phyloP scores from a whole-genome alignment of 2,888 invertebrate species.

The Tanypteryx hageni region DNA sequence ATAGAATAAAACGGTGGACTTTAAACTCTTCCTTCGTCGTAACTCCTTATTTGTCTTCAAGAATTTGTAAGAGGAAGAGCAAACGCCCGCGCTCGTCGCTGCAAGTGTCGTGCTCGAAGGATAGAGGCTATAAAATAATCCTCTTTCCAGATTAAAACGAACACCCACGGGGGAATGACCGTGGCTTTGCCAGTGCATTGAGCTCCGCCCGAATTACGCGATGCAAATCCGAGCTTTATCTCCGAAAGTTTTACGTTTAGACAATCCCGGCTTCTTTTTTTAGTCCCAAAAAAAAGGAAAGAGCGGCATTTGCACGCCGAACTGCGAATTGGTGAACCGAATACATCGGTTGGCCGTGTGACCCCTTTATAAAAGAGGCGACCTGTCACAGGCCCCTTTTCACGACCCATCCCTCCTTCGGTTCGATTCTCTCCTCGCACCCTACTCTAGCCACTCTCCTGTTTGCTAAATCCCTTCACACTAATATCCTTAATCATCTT shows the following conservation, averaged over 20 bases:
- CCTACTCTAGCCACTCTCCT: too few species aligned
- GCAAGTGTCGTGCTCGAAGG: too few species aligned
- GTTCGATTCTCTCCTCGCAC: not conserved
- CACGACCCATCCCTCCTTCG: not conserved
- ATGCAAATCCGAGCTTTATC: not conserved
- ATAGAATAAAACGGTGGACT: too few species aligned
- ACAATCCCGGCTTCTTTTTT: not conserved
- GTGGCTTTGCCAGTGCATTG: not conserved
- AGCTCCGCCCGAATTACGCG: conserved; percentile 15
- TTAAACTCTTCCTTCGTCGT: too few species aligned
- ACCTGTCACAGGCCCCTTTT: not conserved
- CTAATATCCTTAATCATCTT: not conserved
- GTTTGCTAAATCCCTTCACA: too few species aligned
- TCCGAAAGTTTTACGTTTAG: not conserved
- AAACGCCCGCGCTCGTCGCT: too few species aligned
- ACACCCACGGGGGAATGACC: not conserved
- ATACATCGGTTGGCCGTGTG: conserved; percentile 11
- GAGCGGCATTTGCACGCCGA: not conserved
- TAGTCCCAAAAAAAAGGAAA: not conserved
- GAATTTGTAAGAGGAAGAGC: too few species aligned
- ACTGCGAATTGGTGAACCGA: not conserved
- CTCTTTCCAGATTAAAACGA: not conserved
- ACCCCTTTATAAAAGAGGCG: conserved; percentile 15
- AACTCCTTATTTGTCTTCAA: too few species aligned
- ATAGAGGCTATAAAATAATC: not conserved